phyloP scores from a whole-genome alignment of 2,113 vertebrate species.

The Sylvietta virens region DNA sequence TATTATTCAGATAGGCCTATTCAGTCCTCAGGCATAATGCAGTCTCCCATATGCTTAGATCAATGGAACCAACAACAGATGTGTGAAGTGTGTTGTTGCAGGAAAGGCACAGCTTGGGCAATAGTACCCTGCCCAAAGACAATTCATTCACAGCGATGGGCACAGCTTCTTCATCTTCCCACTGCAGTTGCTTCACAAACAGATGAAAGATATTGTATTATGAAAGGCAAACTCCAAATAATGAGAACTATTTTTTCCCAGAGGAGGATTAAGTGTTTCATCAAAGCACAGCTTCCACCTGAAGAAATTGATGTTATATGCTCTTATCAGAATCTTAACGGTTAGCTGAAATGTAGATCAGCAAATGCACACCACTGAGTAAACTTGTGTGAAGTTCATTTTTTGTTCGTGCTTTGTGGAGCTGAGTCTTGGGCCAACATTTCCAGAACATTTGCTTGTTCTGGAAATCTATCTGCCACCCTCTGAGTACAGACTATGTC shows the following conservation, averaged over 20 bases:
- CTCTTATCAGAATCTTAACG: background rate
- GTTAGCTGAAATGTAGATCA: conserved; percentile 21
- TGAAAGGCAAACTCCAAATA: background rate
- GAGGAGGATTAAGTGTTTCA: conserved; percentile 35
- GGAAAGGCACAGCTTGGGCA: background rate
- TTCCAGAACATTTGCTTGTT: background rate
- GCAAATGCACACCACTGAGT: background rate
- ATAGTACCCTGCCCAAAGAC: background rate
- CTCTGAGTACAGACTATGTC: background rate
- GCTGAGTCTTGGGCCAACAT: background rate
- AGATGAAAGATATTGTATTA: background rate
- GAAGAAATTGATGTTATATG: conserved; percentile 33
- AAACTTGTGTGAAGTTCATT: background rate
- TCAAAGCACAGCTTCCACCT: background rate
- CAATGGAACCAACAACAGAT: background rate
- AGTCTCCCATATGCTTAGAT: background rate
- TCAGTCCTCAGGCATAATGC: background rate
- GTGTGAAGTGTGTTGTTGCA: background rate
- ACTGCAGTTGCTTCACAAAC: background rate
- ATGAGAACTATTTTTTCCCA: conserved; percentile 46
- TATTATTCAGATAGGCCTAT: background rate
- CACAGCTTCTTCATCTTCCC: background rate
- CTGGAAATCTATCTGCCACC: background rate
- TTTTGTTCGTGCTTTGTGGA: background rate
- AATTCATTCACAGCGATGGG: background rate